Conservation (phyloP, 2,113 vertebrate genomes). For the Oryctolagus cuniculus region mOryCun1.1 NC_091443.1:24402501-24403000, state of each 20-base stretch:
- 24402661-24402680: background rate
- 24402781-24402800: constrained; percentile 46
- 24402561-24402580: no score
- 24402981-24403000: background rate
- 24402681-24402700: constrained; percentile 9
- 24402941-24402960: background rate
- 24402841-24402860: constrained; percentile 13
- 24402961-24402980: background rate
- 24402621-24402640: constrained; percentile 8
- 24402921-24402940: constrained; percentile 33
- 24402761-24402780: constrained; percentile 38
- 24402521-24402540: no score
- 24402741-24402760: constrained; percentile 55
- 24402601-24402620: background rate
- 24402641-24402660: background rate
- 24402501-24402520: no score
- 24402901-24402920: background rate
- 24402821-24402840: background rate
- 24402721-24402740: constrained; percentile 43
- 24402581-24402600: background rate
- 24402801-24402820: constrained; percentile 33
- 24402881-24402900: constrained; percentile 18
- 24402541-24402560: no score
- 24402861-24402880: constrained; percentile 30
- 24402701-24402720: background rate